Conservation (phyloP, 2,888 invertebrate species). For the Trypoxylon attenuatum region DNA sequence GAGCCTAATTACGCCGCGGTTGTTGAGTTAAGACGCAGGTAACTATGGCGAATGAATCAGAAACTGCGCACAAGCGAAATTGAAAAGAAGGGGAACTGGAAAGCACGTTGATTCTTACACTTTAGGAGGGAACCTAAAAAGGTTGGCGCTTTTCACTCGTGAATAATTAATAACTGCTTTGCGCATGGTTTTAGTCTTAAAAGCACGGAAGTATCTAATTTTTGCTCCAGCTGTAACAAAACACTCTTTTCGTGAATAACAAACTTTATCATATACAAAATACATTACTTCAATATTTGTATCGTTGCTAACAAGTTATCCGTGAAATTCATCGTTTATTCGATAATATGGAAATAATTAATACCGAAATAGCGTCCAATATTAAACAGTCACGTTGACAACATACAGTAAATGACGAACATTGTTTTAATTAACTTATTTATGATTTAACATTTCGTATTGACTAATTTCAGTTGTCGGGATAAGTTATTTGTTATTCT, state of each 20-base stretch:
- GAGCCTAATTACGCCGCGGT: constrained; percentile 62
- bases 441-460: too few species aligned
- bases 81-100: constrained; percentile 8
- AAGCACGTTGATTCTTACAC: constrained; percentile 24
- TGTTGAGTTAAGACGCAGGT: constrained; percentile 22
- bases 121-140: constrained; percentile 42
- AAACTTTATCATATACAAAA: too few species aligned
- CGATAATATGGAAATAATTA: too few species aligned
- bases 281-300: too few species aligned
- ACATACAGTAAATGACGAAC: too few species aligned
- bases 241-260: not conserved
- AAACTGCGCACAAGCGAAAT: constrained; percentile 17
- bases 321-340: too few species aligned
- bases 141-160: constrained; percentile 52
- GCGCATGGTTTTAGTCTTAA: constrained; percentile 35
- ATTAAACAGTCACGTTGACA: not conserved
- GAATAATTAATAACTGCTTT: constrained; percentile 61
- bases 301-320: too few species aligned
- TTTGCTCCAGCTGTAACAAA: not conserved
- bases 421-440: too few species aligned
- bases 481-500: too few species aligned
- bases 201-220: constrained; percentile 18
- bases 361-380: not conserved
- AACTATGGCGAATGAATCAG: constrained; percentile 41
- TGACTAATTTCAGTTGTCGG: too few species aligned